Percentiles rank a stretch among this genome's conserved stretches.
phyloP scores from a whole-genome alignment of 1,140 invertebrate species.

The Berghia stephanieae region DNA sequence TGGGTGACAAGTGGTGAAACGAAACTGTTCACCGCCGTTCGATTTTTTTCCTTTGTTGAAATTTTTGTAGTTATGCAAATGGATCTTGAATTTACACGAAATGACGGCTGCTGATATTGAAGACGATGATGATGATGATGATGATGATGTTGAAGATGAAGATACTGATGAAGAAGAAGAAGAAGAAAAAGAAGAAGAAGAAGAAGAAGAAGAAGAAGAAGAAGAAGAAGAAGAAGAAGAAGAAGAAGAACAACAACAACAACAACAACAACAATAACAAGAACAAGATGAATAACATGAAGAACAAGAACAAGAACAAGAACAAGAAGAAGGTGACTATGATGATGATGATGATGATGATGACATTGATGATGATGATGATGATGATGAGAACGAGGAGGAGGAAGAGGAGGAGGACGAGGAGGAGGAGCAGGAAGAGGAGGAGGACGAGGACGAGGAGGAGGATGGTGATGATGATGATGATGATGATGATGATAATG shows the following conservation, averaged over 20 bases:
- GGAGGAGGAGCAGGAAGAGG: background rate
- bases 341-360: conserved; percentile 6
- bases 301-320: background rate
- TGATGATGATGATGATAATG: conserved; percentile 6
- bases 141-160: background rate
- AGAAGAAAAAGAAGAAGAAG: background rate
- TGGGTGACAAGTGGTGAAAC: too few relatives aligned
- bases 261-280: background rate
- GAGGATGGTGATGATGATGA: conserved; percentile 1
- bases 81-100: too few relatives aligned
- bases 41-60: too few relatives aligned
- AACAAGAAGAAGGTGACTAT: background rate
- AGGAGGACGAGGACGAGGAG: too few relatives aligned
- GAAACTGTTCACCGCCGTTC: too few relatives aligned
- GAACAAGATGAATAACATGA: background rate
- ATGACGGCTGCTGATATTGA: background rate
- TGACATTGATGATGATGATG: too few relatives aligned
- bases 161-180: background rate
- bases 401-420: background rate
- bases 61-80: too few relatives aligned
- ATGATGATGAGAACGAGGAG: too few relatives aligned
- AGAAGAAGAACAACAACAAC: background rate
- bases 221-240: background rate
- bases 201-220: background rate
- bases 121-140: background rate